Base-by-base conservation (phyloP, 92 coral and sea anemone species). In the Palythoa grandiflora region DNA sequence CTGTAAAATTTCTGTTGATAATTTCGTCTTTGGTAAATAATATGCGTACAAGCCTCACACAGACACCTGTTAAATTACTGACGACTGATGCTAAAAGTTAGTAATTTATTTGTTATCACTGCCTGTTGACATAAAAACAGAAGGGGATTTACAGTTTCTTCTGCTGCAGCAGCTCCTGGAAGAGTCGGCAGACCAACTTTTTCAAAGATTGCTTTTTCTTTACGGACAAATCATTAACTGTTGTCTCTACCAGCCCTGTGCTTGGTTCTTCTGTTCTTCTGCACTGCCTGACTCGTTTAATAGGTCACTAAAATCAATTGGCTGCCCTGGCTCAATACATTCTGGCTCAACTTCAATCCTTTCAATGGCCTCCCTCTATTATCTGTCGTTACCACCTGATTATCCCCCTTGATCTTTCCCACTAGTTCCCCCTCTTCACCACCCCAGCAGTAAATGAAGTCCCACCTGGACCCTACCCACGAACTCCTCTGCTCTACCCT, bases 71-170 rank as follows among this genome's bases (percentile, higher is more conserved):
- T 20, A 72, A 37, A 39, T 39, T 51, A 5, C 44, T 72, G 19
- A 72, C 76, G 11, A 72, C 19, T 72, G 76, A n/a, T 72, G 76
- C 14, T 0, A 68, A 20, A 21, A 68, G 38, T 68, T 39, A 38
- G 39, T 1, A 38, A 36, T 13, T 39, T 39, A 16, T 73, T 73
- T 39, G 54, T 73, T 1, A 73, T 38, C 13, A 73, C 53, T 14
- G 77, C 77, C 21, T 73, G 77, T 52, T 72, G 52, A 72, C 76
- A 72, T 5, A 72, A 72, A 72, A 72, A 72, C 51, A 72, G 3
- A 37, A 72, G 6, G 7, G 76, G n/a, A 38, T 72, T 28, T 6
- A 73, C 6, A 72, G 48, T 37, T 72, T 72, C 38, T 72, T 72
- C 76, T 38, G 76, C 14, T 39, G 52, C 20, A 11, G 54, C 76